Evolutionary conservation across 2,888 invertebrate species (phyloP), one percentile per base, ranked within the genome.

Genomic region (Lepidonotus clava): DNA sequence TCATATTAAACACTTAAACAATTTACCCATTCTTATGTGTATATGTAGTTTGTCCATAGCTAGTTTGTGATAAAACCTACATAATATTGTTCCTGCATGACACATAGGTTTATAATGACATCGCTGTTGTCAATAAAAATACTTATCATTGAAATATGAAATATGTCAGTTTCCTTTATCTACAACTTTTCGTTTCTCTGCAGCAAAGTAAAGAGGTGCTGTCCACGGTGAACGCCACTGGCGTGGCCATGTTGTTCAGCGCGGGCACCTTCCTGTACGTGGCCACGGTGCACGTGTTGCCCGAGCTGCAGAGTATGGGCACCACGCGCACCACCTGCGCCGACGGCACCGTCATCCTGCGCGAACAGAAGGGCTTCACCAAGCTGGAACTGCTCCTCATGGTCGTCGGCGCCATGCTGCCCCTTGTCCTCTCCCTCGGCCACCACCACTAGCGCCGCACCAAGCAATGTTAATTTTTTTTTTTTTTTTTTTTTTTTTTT

Each of bases 261-360:
- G 99, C 99, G 0, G 99, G 99, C 0, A 99, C 99, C 21, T 99
- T 99, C 95, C 95, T 99, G 0, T 99, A 99, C 94, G 99, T 99
- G 0, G 98, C 99, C 0, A 99, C 99, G 0, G 99, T 99, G 0
- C 99, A 99, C 94, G 99, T 99, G 0, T 94, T 99, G 83, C 99
- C 99, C 0, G 99, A 99, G 94, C 95, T 99, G 67, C 93, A 94
- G 18, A 91, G 90, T 53, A 87, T 88, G 87, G 90, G 91, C 61
- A 90, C 91, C 66, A 89, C 91, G 0, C 89, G 89, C 85, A 91
- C 91, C 85, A 90, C 91, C 1, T 89, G 91, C 38, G 89, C 90
- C n/a, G 92, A 93, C 86, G 92, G 93, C 14, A 91, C 92, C 1
- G 91, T 92, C 0, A 90, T 93, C 21, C 89, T 92, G 41, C 90